Conservation (phyloP, 64 coral and sea anemone species). For the Pocillopora verrucosa region DNA sequence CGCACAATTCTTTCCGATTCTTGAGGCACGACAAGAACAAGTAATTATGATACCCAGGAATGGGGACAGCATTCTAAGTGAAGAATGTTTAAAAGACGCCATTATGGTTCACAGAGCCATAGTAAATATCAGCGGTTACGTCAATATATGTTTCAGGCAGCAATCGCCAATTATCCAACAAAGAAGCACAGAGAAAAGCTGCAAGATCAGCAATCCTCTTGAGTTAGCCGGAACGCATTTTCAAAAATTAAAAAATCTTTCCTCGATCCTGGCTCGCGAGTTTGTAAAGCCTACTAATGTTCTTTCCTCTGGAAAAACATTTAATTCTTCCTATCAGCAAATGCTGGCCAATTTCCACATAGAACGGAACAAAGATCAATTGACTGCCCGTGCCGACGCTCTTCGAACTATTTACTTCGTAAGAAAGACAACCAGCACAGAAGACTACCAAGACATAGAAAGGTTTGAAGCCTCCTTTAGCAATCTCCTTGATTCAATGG, state of each 20-base stretch:
- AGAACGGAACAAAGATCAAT: no score
- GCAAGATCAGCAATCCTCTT: conserved; percentile 7
- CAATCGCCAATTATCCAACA: neutral
- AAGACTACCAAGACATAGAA: no score
- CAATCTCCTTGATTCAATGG: no score
- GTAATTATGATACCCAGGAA: neutral
- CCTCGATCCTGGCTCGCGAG: neutral
- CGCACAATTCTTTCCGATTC: neutral
- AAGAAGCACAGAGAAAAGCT: neutral
- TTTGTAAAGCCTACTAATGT: neutral
- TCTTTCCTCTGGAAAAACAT: conserved; percentile 1
- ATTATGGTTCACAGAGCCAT: neutral
- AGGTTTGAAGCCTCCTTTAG: no score
- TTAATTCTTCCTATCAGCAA: neutral
- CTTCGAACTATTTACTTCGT: no score
- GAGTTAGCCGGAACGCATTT: conserved; percentile 31
- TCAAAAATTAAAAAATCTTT: conserved; percentile 22
- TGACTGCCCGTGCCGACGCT: no score
- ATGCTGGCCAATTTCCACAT: no score
- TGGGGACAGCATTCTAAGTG: neutral
- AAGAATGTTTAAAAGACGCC: conserved; percentile 20
- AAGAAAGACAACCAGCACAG: no score
- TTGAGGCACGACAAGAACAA: conserved; percentile 15
- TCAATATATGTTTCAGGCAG: neutral
- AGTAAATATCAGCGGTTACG: neutral